Conservation (phyloP, 2,888 invertebrate genomes). For the Epiblema foenella region DNA sequence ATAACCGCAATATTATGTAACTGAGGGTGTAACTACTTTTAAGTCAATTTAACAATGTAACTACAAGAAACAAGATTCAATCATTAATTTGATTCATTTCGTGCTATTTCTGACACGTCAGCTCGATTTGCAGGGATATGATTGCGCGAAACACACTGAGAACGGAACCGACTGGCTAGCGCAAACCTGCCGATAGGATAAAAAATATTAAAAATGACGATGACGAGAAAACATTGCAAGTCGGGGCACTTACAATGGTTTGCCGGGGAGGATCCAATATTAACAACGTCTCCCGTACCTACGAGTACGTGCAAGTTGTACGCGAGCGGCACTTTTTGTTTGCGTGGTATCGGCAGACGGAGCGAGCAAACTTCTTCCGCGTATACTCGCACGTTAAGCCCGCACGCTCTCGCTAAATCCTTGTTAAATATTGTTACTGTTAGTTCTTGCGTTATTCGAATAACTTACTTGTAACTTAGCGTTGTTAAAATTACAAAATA, state of each 20-base stretch:
- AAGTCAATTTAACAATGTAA: no score
- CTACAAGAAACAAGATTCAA: no score
- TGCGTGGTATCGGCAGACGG: constrained; percentile 21
- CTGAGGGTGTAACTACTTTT: no score
- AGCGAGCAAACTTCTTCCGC: constrained; percentile 32
- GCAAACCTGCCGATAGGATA: no score
- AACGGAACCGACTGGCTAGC: no score
- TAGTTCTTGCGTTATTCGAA: constrained; percentile 5
- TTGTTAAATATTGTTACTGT: constrained; percentile 31
- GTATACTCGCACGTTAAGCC: constrained; percentile 22
- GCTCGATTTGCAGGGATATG: no score
- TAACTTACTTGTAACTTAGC: neutral
- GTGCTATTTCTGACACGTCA: no score
- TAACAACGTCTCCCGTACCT: constrained; percentile 29
- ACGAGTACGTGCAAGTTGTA: constrained; percentile 34
- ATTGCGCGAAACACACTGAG: no score
- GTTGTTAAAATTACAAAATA: neutral
- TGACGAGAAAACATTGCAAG: constrained; percentile 12
- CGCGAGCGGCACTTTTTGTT: constrained; percentile 35
- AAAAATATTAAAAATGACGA: no score
- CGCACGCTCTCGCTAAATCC: constrained; percentile 25
- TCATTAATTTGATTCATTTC: no score
- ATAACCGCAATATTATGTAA: no score
- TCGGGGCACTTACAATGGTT: constrained; percentile 14
- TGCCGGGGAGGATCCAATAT: constrained; percentile 31